These are phyloP conservation scores for Synergus gifuensis DNA, from an alignment of 2,888 invertebrate species.

Conservation along the genomic window DNA sequence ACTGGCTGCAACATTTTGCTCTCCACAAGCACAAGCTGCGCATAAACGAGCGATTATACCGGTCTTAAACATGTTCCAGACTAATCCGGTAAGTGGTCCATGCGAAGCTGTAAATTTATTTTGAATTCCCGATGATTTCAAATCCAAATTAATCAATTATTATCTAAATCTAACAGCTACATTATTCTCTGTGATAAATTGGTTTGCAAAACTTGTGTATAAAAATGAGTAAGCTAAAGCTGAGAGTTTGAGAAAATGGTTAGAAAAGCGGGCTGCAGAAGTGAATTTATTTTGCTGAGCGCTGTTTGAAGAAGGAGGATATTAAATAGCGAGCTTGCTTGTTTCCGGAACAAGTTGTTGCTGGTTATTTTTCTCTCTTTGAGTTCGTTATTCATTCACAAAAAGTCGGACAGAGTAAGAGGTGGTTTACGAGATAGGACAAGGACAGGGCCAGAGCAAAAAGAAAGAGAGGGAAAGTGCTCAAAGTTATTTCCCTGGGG, in stretches of 20 bases:
- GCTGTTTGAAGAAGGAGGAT: not conserved
- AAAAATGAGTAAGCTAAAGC: not conserved
- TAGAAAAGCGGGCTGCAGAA: not conserved
- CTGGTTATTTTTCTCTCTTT: slow-evolving; percentile 29
- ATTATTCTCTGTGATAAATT: not conserved
- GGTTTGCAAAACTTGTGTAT: too few species aligned
- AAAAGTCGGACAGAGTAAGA: slow-evolving; percentile 18
- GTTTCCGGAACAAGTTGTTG: slow-evolving; percentile 32
- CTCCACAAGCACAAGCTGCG: slow-evolving; percentile 55
- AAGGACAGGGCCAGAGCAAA: not conserved
- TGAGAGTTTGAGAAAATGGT: not conserved
- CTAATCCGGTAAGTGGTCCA: slow-evolving; percentile 56
- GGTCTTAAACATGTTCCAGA: slow-evolving; percentile 68
- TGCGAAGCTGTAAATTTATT: slow-evolving; percentile 44
- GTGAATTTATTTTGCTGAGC: not conserved
- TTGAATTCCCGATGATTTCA: not conserved
- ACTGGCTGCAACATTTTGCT: slow-evolving; percentile 15
- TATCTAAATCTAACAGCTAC: not conserved
- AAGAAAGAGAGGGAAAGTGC: slow-evolving; percentile 9
- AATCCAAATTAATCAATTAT: not conserved
- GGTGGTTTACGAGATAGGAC: not conserved
- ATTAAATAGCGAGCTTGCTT: slow-evolving; percentile 33
- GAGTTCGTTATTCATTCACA: slow-evolving; percentile 38
- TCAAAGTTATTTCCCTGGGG: slow-evolving; percentile 32
- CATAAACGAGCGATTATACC: slow-evolving; percentile 69